A percentile compares a stretch with the other conserved stretches of the same genome.
These are phyloP conservation scores for Diorhabda carinulata DNA, from an alignment of 1,140 invertebrate species.

Conservation along the genomic window DNA sequence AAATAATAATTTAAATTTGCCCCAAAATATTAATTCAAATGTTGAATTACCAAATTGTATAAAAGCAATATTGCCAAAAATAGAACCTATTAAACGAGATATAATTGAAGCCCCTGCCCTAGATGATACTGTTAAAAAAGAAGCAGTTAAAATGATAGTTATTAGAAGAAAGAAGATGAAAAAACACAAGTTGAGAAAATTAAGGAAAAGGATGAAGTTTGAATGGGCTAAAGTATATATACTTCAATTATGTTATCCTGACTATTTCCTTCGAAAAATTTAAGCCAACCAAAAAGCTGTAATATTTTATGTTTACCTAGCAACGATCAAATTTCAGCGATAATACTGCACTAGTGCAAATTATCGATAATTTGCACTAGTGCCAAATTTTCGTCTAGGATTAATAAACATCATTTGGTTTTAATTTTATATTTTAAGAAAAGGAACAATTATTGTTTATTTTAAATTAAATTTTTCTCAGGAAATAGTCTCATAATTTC, in stretches of 20 bases:
- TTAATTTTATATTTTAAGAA: too few species aligned
- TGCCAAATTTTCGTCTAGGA: too few species aligned
- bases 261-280: too few species aligned
- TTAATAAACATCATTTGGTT: too few species aligned
- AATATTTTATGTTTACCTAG: too few species aligned
- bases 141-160: slow-evolving; percentile 68
- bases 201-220: slow-evolving; percentile 73
- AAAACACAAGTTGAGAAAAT: slow-evolving; percentile 76
- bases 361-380: too few species aligned
- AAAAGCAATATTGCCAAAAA: slow-evolving; percentile 27
- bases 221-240: slow-evolving; percentile 61
- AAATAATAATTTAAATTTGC: slow-evolving; percentile 32
- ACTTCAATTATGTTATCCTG: not conserved
- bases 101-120: slow-evolving; percentile 33
- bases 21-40: slow-evolving; percentile 18
- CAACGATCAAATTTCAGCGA: too few species aligned
- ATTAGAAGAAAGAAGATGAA: slow-evolving; percentile 82
- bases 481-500: too few species aligned
- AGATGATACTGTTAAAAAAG: slow-evolving; percentile 52
- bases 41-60: slow-evolving; percentile 36
- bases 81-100: slow-evolving; percentile 27
- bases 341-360: too few species aligned
- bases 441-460: too few species aligned
- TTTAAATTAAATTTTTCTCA: too few species aligned
- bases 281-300: too few species aligned